These are phyloP conservation scores for Xiphophorus hellerii DNA, from an alignment of 2,113 vertebrate genomes.

Conservation along the genomic window DNA sequence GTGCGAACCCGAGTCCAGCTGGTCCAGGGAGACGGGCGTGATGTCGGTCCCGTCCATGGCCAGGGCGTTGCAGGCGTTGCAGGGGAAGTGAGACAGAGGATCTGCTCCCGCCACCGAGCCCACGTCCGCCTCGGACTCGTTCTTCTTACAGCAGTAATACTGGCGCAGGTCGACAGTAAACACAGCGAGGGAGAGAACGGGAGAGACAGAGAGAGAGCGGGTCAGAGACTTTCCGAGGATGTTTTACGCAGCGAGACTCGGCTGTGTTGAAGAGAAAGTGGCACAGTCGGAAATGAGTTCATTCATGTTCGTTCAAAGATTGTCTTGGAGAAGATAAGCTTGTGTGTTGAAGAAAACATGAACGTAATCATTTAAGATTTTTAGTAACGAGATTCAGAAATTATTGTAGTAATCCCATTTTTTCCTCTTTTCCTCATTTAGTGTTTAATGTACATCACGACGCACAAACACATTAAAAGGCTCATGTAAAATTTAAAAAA, in stretches of 20 bases:
- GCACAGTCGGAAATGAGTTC: no score
- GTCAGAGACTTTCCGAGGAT: background rate
- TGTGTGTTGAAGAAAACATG: no score
- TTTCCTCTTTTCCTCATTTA: background rate
- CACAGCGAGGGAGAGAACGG: background rate
- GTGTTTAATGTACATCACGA: background rate
- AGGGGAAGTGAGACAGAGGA: slow-evolving; percentile 81
- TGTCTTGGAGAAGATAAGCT: no score
- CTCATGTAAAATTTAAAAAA: no score
- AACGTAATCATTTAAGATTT: no score
- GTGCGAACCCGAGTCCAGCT: slow-evolving; percentile 69
- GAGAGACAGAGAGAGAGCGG: background rate
- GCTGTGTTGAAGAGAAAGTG: background rate
- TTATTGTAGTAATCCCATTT: background rate
- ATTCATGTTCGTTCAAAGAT: no score
- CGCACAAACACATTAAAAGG: background rate
- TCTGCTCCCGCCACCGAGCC: slow-evolving; percentile 69
- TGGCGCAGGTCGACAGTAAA: slow-evolving; percentile 48
- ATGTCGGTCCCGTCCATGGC: slow-evolving; percentile 81
- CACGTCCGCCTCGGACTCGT: slow-evolving; percentile 84
- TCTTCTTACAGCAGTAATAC: slow-evolving; percentile 97
- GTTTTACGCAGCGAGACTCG: background rate
- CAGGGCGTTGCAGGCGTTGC: slow-evolving; percentile 88
- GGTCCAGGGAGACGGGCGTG: slow-evolving; percentile 72
- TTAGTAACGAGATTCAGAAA: background rate